Percentiles rank a stretch among this genome's conserved stretches.
These are phyloP conservation scores for Malurus cyaneus DNA, from an alignment of 2,113 vertebrate genomes.

Conservation along the genomic window DNA sequence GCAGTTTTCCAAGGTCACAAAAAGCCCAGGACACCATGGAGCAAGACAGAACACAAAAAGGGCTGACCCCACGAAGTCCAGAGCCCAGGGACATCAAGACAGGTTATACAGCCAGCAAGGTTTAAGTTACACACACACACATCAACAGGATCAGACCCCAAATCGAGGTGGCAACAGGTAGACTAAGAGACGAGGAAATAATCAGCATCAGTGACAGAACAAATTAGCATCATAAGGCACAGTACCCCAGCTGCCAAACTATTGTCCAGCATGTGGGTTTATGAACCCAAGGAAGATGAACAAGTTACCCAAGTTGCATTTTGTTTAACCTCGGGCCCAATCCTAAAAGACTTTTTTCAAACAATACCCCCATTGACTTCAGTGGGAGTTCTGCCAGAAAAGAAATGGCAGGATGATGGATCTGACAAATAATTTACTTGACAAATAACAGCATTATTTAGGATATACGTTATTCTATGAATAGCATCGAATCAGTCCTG, in stretches of 20 bases:
- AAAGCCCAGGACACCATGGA: neutral
- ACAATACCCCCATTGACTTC: neutral
- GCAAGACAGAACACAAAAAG: neutral
- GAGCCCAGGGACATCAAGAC: fast-evolving
- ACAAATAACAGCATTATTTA: conserved; percentile 25
- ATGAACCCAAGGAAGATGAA: neutral
- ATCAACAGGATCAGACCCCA: neutral
- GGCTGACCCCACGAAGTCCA: neutral
- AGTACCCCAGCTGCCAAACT: neutral
- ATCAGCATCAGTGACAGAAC: neutral
- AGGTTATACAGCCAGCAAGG: neutral
- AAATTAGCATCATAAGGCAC: neutral
- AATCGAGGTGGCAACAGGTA: neutral
- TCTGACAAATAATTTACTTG: conserved; percentile 27
- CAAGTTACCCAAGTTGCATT: neutral
- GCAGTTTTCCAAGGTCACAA: neutral
- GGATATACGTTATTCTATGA: neutral
- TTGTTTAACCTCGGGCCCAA: neutral
- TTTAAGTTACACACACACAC: neutral
- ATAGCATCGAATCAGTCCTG: neutral
- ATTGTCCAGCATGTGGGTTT: neutral
- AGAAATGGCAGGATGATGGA: conserved; percentile 9
- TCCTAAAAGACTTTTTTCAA: neutral
- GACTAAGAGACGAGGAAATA: neutral
- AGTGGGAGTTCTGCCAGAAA: conserved; percentile 10